A percentile compares a stretch with the other conserved stretches of the same genome.
Conservation (phyloP, 1,140 invertebrate genomes). For the Trachelipus rathkii region DNA sequence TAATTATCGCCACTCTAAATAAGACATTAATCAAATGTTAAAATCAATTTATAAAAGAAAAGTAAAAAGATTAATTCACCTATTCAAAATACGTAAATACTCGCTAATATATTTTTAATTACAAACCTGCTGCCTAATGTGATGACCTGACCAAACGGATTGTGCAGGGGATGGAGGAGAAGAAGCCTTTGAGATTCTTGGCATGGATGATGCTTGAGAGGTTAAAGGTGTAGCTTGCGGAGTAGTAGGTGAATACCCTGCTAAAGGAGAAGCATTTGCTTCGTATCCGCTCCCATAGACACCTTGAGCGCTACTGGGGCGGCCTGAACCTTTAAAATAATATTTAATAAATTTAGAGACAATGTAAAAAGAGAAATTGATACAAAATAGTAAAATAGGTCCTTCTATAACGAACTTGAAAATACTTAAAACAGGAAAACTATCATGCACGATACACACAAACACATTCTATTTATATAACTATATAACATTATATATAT, state of each 20-base stretch:
- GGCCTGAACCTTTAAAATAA: slow-evolving; percentile 36
- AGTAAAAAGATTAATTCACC: too few species aligned
- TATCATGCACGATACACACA: too few species aligned
- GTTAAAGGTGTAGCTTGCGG: slow-evolving; percentile 35
- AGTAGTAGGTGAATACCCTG: slow-evolving; percentile 48
- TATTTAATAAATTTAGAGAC: too few species aligned
- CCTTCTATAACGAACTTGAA: too few species aligned
- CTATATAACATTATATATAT: too few species aligned
- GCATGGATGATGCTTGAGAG: slow-evolving; percentile 53
- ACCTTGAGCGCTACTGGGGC: slow-evolving; percentile 65
- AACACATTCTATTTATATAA: too few species aligned
- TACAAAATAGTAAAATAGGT: too few species aligned
- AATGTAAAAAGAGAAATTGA: background rate
- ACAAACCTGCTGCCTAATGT: slow-evolving; percentile 59
- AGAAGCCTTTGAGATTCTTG: slow-evolving; percentile 50
- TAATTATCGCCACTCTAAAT: slow-evolving; percentile 22
- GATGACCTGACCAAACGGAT: slow-evolving; percentile 56
- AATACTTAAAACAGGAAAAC: too few species aligned
- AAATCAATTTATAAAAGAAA: too few species aligned
- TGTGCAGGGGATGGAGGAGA: slow-evolving; percentile 47
- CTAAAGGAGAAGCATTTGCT: slow-evolving; percentile 64
- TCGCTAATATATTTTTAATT: too few species aligned
- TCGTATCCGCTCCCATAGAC: slow-evolving; percentile 63
- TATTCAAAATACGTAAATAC: too few species aligned
- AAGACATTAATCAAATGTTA: background rate